Evolutionary conservation across 2,113 vertebrate species (phyloP).

Genomic region (Clinocottus analis): DNA sequence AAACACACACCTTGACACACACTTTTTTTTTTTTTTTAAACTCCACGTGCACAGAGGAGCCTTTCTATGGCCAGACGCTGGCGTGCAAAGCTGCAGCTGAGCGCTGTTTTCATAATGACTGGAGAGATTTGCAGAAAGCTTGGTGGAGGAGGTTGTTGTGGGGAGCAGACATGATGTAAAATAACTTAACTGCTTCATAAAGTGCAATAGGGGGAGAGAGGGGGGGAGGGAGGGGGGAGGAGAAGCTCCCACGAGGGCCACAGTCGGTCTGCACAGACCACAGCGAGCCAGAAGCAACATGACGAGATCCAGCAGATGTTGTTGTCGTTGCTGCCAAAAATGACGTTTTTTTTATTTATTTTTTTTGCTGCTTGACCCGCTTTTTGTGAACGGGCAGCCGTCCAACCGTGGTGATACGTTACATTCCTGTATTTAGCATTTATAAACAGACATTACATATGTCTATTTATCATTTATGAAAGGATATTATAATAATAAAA

Average conservation of each 20-base stretch:
- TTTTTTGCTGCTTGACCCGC: conserved; percentile 50
- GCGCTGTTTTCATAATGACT: conserved; percentile 77
- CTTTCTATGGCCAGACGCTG: conserved; percentile 66
- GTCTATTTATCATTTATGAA: neutral
- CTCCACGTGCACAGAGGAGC: conserved; percentile 61
- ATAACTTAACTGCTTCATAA: conserved; percentile 79
- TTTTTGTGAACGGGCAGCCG: conserved; percentile 56
- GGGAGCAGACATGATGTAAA: conserved; percentile 77
- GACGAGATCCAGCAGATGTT: conserved; percentile 59
- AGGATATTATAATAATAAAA: neutral
- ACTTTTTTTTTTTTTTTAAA: conserved; percentile 7
- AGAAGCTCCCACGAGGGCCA: conserved; percentile 63
- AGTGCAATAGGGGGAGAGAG: conserved; percentile 42
- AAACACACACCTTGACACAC: conserved; percentile 42
- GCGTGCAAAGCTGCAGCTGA: conserved; percentile 65
- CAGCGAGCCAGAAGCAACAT: conserved; percentile 73
- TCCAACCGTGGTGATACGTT: neutral
- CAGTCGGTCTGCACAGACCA: conserved; percentile 68
- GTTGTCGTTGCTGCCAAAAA: conserved; percentile 66
- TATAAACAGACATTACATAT: neutral
- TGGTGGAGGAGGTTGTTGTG: conserved; percentile 54
- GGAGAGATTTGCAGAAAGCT: conserved; percentile 69
- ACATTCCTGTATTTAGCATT: neutral
- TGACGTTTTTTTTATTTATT: conserved; percentile 33
- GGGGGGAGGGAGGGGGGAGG: conserved; percentile 28